Evolutionary conservation across 2,888 invertebrate genomes (phyloP), one percentile per base, ranked within the genome.

Genomic region (Cheilosia soror): DNA sequence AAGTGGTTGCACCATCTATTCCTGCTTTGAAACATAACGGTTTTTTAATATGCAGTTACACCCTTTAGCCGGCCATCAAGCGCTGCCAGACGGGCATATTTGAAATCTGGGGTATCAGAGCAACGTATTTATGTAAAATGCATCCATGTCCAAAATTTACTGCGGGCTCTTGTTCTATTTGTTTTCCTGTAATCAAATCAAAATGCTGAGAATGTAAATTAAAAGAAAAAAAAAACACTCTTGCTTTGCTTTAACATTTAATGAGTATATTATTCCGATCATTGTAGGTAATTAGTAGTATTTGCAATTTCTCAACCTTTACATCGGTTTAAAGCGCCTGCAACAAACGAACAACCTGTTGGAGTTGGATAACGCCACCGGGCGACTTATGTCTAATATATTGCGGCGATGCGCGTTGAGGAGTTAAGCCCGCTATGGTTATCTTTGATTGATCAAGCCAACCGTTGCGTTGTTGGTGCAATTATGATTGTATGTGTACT

Each of bases 271-370:
- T 55, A n/a, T 2, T 55, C 27, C 27, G 33, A 33, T 33, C 44
- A 55, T 29, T 29, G 27, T 40, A 40, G 55, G 62, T 65, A 79
- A 72, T 65, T 65, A 49, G 33, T 13, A n/a, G 20, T 44, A 49
- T 47, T 71, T 57, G 60, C 29, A 60, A 69, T 77, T 44, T 77
- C 53, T 71, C 37, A 69, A 55, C 69, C 69, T 76, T 47, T 6
- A 9, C 40, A 71, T 78, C 63, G 57, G 27, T 69, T n/a, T 55
- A 49, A 72, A 49, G 15, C 42, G 42, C 11, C 15, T 72, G 49
- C 40, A 25, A 63, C 31, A 72, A 63, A 29, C 25, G 9, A 65
- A 51, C 33, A 65, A 65, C 53, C n/a, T 49, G 42, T 51, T 65
- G 57, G 65, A 72, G 42, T 51, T 65, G 57, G 65, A 72, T 72